These are phyloP conservation scores for Poeciliopsis turrubarensis DNA, from an alignment of 2,113 vertebrate species.

Conservation along the genomic window DNA sequence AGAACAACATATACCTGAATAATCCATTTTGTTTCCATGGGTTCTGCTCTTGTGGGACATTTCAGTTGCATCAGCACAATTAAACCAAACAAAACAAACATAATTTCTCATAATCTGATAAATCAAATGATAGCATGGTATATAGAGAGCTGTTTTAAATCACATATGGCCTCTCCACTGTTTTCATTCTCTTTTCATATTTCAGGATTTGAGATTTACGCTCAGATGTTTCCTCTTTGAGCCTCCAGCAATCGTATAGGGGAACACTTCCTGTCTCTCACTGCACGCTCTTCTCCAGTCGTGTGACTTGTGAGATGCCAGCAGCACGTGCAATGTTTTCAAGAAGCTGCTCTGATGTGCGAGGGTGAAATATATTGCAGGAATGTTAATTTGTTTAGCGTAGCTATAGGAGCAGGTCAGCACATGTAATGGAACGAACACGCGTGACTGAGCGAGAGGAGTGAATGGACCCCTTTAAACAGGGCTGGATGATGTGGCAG, in stretches of 20 bases:
- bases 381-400: conserved; percentile 9
- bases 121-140: conserved; percentile 5
- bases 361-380: background rate
- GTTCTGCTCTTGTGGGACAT: conserved; percentile 27
- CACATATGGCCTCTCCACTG: conserved; percentile 10
- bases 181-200: conserved; percentile 47
- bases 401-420: conserved; percentile 14
- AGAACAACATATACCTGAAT: conserved; percentile 33
- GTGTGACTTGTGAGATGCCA: background rate
- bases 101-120: conserved; percentile 8
- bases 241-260: conserved; percentile 39
- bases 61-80: conserved; percentile 13
- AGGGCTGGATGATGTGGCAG: too few relatives aligned
- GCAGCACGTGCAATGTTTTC: background rate
- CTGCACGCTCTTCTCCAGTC: conserved; percentile 7
- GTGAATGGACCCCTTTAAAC: background rate
- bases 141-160: background rate
- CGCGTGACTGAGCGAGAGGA: background rate
- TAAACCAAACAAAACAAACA: background rate
- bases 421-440: conserved; percentile 6
- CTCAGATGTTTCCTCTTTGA: conserved; percentile 25
- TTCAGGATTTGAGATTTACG: conserved; percentile 43
- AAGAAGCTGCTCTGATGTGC: background rate
- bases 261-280: conserved; percentile 37
- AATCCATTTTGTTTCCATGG: conserved; percentile 41